Base-by-base conservation (phyloP, 2,113 vertebrate genomes). In the Megaceryle torquata region DNA sequence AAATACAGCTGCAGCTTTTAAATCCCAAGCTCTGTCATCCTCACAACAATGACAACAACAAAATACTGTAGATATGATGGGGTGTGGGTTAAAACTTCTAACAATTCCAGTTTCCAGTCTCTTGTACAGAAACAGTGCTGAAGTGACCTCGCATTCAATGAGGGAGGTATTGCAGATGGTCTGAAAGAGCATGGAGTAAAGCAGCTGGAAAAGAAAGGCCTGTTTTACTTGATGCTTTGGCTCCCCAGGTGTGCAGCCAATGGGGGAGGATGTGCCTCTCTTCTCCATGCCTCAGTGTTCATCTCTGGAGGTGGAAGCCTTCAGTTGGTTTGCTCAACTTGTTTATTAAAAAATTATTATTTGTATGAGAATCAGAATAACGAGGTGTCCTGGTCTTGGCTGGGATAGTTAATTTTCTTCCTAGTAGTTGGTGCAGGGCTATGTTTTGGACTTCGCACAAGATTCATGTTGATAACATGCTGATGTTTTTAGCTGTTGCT, bases 191-290 rank as follows among this genome's bases (percentile, higher is more conserved):
- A 80, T 43, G n/a, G 26, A 70, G 81, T 13, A 69, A 91, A 95
- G 50, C 80, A 75, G 64, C 87, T 82, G 87, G 89, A 11, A 78
- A 95, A 92, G 39, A 84, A 89, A 92, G 89, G 33, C 87, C 84
- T 57, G n/a, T 59, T 96, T 89, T 64, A 16, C 21, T 82, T 60
- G 89, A 17, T 82, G 46, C 50, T 71, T 78, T 91, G 37, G 71
- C 56, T 87, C 51, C 48, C 25, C 31, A 78, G 70, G 78, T 85
- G 86, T 89, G 77, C 4, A 0, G 77, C 39, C 28, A 33, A 33
- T 50, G 51, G 48, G 51, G 31, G 33, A 31, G 72, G 81, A 86
- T 20, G 11, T 72, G 33, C 11, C 60, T 39, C 48, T 54, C 13
- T 17, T 64, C 74, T 59, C 39, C 31, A 24, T 39, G 20, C 12